Evolutionary conservation across 2,888 invertebrate genomes (phyloP), one percentile per base, ranked within the genome.

Genomic region (Lepas anatifera): DNA sequence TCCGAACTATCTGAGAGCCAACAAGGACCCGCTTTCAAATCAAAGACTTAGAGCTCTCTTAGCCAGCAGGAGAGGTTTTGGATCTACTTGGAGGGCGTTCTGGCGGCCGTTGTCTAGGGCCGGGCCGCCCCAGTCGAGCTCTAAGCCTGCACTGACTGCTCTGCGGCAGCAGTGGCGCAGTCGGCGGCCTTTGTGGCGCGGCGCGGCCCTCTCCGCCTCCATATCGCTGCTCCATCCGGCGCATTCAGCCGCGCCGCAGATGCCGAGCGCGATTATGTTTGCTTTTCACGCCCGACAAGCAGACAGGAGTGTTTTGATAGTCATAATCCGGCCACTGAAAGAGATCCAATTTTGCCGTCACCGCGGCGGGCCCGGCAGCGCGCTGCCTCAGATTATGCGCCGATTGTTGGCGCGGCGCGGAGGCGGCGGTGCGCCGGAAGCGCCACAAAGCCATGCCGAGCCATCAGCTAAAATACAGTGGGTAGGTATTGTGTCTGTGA

Each of bases 231-330:
- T 32, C 58, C 35, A 22, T 58, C 8, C 35, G 58, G 4, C 58
- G 58, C 58, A 35, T 58, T 58, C 58, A 58, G 58, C 22, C 22
- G 58, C 22, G 41, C 22, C 58, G n/a, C n/a, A n/a, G 58, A 35
- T 35, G 58, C 58, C 29, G 22, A 35, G 22, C 25, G 35, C 35
- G 58, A 58, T 58, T 58, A 35, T 58, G 58, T 58, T 58, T 58
- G 58, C 58, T 35, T 52, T 58, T 58, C 58, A 58, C 58, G 58
- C 58, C 35, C 58, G 35, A 58, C 58, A 58, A 58, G 58, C 58
- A 35, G 58, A 58, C 58, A 58, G 58, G 58, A 58, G 58, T 58
- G 58, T 58, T 58, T 58, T 58, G 58, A 58, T 58, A 58, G 58
- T 58, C 35, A 58, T 58, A 58, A 58, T 58, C 58, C 58, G 35